These are phyloP conservation scores for Eciton burchellii DNA, from an alignment of 1,140 invertebrate genomes.

Conservation along the genomic window DNA sequence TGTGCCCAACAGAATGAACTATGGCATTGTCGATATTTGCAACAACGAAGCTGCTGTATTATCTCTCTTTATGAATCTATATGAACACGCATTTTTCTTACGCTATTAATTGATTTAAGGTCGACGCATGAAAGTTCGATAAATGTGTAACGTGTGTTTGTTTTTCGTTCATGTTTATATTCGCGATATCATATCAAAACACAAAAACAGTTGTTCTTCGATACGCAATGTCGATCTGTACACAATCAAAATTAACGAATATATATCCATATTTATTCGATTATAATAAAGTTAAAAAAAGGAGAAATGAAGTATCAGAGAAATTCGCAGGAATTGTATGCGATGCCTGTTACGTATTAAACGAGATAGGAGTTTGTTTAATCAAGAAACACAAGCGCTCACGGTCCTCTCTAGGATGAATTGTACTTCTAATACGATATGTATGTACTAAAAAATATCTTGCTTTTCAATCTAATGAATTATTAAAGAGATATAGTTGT, in stretches of 20 bases:
- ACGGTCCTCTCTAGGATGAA: constrained; percentile 58
- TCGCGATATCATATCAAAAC: constrained; percentile 74
- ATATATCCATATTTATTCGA: constrained; percentile 36
- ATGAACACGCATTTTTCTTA: constrained; percentile 77
- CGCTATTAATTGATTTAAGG: constrained; percentile 69
- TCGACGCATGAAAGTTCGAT: constrained; percentile 57
- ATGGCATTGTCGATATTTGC: constrained; percentile 56
- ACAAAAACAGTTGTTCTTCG: constrained; percentile 57
- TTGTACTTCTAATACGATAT: constrained; percentile 81
- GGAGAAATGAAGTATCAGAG: constrained; percentile 59
- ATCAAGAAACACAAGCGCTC: constrained; percentile 59
- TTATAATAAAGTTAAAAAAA: constrained; percentile 61
- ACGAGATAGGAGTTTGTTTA: constrained; percentile 27
- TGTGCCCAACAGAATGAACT: constrained; percentile 61
- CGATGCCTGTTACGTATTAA: constrained; percentile 28
- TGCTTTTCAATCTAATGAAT: constrained; percentile 68
- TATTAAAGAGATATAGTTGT: constrained; percentile 58
- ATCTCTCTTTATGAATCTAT: constrained; percentile 75
- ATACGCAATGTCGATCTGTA: constrained; percentile 41
- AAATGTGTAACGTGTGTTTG: constrained; percentile 51
- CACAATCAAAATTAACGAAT: constrained; percentile 53
- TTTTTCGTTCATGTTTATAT: constrained; percentile 48
- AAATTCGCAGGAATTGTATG: constrained; percentile 24
- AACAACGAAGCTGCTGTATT: constrained; percentile 72
- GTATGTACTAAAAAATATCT: constrained; percentile 82